A percentile compares a stretch with the other conserved stretches of the same genome.
Evolutionary conservation across 2,888 invertebrate species (phyloP).

Genomic region (Protula sp.): DNA sequence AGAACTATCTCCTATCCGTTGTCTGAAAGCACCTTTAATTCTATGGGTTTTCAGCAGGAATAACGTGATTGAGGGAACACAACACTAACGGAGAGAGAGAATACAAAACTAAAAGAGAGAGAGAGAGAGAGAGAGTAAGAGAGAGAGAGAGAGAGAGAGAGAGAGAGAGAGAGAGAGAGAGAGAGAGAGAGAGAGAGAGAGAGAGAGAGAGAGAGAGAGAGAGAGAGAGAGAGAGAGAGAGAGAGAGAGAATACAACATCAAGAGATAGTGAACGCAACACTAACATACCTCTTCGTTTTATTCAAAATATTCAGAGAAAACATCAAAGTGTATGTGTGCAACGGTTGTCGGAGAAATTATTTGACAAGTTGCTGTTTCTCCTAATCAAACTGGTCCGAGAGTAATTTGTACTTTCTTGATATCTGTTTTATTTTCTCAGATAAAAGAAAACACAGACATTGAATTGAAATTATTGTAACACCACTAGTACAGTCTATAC

Average conservation of each 20-base stretch:
- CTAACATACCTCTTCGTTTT: neutral
- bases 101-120: constrained; percentile 93
- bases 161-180: constrained; percentile 3
- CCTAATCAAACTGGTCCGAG: too few species aligned
- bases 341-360: too few species aligned
- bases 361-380: too few species aligned
- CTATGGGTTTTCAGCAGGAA: neutral
- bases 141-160: neutral
- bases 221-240: constrained; percentile 10
- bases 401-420: too few species aligned
- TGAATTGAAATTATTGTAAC: too few species aligned
- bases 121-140: constrained; percentile 43
- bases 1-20: too few species aligned
- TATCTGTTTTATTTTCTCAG: too few species aligned
- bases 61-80: neutral
- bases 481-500: too few species aligned
- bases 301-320: neutral
- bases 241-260: constrained; percentile 1
- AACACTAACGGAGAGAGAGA: constrained; percentile 59
- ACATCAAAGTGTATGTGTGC: neutral
- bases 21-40: too few species aligned
- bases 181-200: constrained; percentile 13
- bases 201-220: constrained; percentile 1
- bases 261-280: neutral
- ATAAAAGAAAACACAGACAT: too few species aligned